Conservation (phyloP, 2,888 invertebrate species). For the Helobdella robusta region DNA sequence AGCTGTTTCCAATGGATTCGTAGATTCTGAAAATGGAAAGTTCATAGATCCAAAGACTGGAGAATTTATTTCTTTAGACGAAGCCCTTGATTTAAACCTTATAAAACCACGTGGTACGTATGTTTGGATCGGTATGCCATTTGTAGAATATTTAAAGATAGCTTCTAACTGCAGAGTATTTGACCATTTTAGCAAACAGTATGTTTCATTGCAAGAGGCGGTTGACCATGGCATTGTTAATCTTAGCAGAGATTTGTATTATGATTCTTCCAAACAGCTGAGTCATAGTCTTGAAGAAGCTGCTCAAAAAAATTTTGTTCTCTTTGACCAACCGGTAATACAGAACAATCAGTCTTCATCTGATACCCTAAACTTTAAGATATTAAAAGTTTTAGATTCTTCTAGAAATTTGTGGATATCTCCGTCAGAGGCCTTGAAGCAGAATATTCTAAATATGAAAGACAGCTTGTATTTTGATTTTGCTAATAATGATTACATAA, state of each 20-base stretch:
- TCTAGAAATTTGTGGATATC: constrained; percentile 47
- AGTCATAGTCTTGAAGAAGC: neutral
- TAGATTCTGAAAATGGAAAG: constrained; percentile 60
- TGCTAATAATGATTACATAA: constrained; percentile 71
- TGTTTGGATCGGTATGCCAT: constrained; percentile 16
- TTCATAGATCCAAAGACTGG: constrained; percentile 60
- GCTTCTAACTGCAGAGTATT: constrained; percentile 35
- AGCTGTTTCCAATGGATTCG: constrained; percentile 67
- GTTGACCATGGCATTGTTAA: constrained; percentile 66
- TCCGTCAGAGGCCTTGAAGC: constrained; percentile 57
- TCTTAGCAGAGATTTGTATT: constrained; percentile 41
- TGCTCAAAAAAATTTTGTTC: neutral
- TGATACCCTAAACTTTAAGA: constrained; percentile 22
- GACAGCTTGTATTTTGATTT: constrained; percentile 50
- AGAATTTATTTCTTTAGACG: constrained; percentile 60
- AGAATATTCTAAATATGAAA: constrained; percentile 30
- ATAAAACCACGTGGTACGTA: constrained; percentile 32
- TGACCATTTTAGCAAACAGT: constrained; percentile 70
- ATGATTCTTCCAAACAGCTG: constrained; percentile 14
- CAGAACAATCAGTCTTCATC: neutral
- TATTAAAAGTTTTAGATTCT: constrained; percentile 47
- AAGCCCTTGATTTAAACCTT: constrained; percentile 57
- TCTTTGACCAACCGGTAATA: constrained; percentile 29
- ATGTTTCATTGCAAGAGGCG: constrained; percentile 60
- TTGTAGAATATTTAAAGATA: constrained; percentile 5